Conservation (phyloP, 2,113 vertebrate species). For the Rynchops niger region DNA sequence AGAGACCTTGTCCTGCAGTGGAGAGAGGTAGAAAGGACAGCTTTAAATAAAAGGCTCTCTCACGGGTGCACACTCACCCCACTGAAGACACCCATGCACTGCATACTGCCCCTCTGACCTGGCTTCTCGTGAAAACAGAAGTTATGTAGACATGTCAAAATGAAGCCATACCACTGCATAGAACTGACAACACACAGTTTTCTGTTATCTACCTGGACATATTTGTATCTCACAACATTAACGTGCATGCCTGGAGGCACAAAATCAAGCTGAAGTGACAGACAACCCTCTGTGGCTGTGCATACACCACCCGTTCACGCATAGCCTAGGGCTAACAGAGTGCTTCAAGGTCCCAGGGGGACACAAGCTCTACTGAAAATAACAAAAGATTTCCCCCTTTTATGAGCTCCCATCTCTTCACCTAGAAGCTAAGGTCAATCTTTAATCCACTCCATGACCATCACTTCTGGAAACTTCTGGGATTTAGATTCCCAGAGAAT, state of each 20-base stretch:
- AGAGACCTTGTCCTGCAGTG: conserved; percentile 65
- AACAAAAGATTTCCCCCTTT: neutral
- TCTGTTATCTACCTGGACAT: neutral
- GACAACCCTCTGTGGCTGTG: neutral
- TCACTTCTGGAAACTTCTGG: neutral
- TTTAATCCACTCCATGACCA: neutral
- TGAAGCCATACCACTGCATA: neutral
- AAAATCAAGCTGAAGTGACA: neutral
- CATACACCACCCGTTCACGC: neutral
- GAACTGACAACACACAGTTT: neutral
- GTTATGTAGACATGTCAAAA: neutral
- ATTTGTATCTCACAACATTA: neutral
- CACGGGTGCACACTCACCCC: neutral
- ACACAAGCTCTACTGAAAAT: neutral
- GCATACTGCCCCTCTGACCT: neutral
- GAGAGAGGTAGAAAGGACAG: conserved; percentile 11
- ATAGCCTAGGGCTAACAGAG: neutral
- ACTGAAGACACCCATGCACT: neutral
- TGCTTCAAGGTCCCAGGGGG: neutral
- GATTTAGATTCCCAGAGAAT: neutral
- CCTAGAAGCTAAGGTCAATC: neutral
- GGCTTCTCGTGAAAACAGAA: neutral
- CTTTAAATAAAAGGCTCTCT: neutral
- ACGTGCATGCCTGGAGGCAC: neutral
- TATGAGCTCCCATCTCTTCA: neutral